Base-by-base conservation (phyloP, 2,113 vertebrate genomes). In the Cichladusa arquata region DNA sequence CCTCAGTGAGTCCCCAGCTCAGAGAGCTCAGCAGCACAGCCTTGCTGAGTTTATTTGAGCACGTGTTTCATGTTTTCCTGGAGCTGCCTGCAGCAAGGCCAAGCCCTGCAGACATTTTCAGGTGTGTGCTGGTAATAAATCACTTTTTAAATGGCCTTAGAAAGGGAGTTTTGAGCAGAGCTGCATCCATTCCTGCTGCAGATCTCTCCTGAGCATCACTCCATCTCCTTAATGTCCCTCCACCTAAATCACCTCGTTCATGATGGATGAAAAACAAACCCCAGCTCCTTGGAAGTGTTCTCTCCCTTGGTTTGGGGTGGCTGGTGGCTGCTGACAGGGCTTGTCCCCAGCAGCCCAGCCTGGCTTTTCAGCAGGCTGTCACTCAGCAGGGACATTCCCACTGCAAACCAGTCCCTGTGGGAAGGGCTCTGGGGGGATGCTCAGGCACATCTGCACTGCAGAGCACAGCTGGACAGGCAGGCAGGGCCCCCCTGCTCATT, bases 111-210 rank as follows among this genome's bases (percentile, higher is more conserved):
- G 89, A 54, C 36, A 6, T 71, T 76, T 80, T 93, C 90, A 88
- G 95, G 71, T 93, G 86, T n/a, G 62, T 73, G 67, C 45, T 40
- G 92, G 83, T 19, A 90, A 97, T 95, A 95, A 94, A 96, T 95
- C 86, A 92, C 85, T 48, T 92, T 72, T 82, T 67, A 76, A 96
- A 91, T 8, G 60, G 50, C 64, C 64, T 81, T 29, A 19, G 67
- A 72, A 86, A 23, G n/a, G 58, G 67, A 90, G 19, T 51, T 93
- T 38, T 20, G 94, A 91, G 76, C 28, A 19, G 65, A 81, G 64
- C 67, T 62, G 80, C 74, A 29, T 31, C 81, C 11, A 2, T 77
- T 92, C 61, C 93, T 5, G 34, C 19, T 48, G 2, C 1, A 70
- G 42, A 18, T 44, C 71, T 81, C 96, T 96, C 88, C 62, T 64